Evolutionary conservation across 2,113 vertebrate genomes (phyloP), one percentile per base, ranked within the genome.

Genomic region (Carassius auratus): DNA sequence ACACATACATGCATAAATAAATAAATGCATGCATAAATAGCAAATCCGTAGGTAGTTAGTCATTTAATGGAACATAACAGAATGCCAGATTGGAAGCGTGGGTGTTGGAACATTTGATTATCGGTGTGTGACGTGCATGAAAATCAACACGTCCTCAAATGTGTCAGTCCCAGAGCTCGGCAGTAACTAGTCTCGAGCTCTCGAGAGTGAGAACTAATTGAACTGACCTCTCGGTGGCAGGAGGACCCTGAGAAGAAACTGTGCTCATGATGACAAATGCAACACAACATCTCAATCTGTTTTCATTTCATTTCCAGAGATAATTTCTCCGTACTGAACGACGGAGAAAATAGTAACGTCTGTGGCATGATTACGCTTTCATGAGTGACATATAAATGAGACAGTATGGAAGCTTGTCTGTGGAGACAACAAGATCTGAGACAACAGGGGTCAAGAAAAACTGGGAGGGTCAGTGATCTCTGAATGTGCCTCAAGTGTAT

Each of bases 81-180:
- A 21, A 36, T 55, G 42, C 61, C 80, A 82, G 80, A 82, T 82
- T 82, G 64, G 61, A 81, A 66, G 48, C 52, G 80, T 82, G 48
- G 80, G 80, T 55, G 80, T 82, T 52, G 48, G 62, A 69, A 71
- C 80, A 82, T 82, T 71, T n/a, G 45, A 71, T 71, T 82, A 66
- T 69, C 14, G 45, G 42, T 68, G 61, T 66, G 78, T 50, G 78
- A 48, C 19, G 55, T 79, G 76, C 10, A 14, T 66, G 78, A 81
- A 81, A 66, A 66, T 81, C 78, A 64, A 81, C 78, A 82, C 62
- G 8, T 82, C 64, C 64, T 8, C 48, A 52, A 82, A 82, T 36
- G 80, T 55, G 48, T 33, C 48, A 33, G 30, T 82, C 64, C 48
- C 23, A 13, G 23, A 52, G 42, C 80, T 19, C 19, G 13, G 62